Base-by-base conservation (phyloP, 2,797 vertebrate species). In the Melanitta fusca region DNA sequence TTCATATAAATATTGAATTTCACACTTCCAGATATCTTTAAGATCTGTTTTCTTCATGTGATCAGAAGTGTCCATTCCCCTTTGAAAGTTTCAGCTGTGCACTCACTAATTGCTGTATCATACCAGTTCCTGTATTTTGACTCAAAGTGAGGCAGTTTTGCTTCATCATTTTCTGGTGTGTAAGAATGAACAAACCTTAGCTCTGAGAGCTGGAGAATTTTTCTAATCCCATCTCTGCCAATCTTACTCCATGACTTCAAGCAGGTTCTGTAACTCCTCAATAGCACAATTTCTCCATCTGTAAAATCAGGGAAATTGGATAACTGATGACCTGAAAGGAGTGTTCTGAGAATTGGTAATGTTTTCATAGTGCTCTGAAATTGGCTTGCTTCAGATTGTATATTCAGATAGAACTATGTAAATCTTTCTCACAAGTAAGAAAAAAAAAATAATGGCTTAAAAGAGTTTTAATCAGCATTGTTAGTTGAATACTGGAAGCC, bases 11-110 rank as follows among this genome's bases (percentile, higher is more conserved):
- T 57, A 75, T 61, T 80, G 51, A 24, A 68, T 89, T 83, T 79
- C 65, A 47, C 65, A 51, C 22, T 92, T 83, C 10, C 27, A 62
- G 72, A n/a, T 16, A 57, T 41, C 39, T 87, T 91, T 89, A 72
- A 74, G 43, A 56, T 51, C n/a, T 32, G 16, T 91, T 91, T 89
- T 80, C 41, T 77, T 81, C 22, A 58, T 22, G 20, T 88, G 20
- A 65, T 94, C 58, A 75, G 6, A 91, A 51, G 60, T 38, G 43
- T 68, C 79, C 24, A 24, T 56, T 78, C 47, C 49, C 36, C 65
- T 75, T 91, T 86, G 49, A 86, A 94, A 53, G 38, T 93, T 90
- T 93, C 45, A 68, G n/a, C 47, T 74, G 25, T 69, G 36, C 20
- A 64, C 39, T 81, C 77, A 79, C 18, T 94, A 95, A 65, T 74